Evolutionary conservation across 2,113 vertebrate genomes (phyloP).

Genomic region (Ammodytes marinus): DNA sequence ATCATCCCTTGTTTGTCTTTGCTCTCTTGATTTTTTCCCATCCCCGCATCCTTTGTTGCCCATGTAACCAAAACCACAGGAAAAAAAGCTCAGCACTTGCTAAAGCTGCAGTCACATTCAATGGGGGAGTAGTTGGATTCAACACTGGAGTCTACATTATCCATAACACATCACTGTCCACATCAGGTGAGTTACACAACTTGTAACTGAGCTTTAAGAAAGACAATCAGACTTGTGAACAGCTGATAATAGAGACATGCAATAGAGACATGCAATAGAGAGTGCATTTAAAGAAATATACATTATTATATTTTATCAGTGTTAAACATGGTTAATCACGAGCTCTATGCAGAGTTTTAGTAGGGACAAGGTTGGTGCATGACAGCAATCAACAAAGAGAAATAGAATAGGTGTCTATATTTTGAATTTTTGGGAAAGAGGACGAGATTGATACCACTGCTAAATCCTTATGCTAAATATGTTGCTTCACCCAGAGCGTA

Average conservation of each 20-base stretch:
- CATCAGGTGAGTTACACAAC: conserved; percentile 60
- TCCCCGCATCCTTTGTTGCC: conserved; percentile 88
- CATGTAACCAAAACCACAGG: conserved; percentile 91
- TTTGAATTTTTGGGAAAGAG: neutral
- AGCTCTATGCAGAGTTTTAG: too few species aligned
- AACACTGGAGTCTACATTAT: conserved; percentile 89
- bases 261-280: too few species aligned
- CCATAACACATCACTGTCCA: conserved; percentile 34
- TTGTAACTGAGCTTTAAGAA: neutral
- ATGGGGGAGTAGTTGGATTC: conserved; percentile 76
- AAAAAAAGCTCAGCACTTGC: conserved; percentile 85
- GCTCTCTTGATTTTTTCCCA: conserved; percentile 44
- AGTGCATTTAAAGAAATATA: too few species aligned
- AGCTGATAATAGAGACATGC: neutral
- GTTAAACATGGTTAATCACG: too few species aligned
- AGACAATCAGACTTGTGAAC: neutral
- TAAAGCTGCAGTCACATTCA: conserved; percentile 73
- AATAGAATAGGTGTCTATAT: neutral
- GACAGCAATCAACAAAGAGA: neutral
- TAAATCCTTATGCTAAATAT: neutral
- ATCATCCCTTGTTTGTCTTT: conserved; percentile 77
- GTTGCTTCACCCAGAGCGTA: neutral
- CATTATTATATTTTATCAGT: too few species aligned
- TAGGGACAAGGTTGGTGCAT: neutral
- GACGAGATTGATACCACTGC: neutral